Percentiles rank a stretch among this genome's conserved stretches.
Evolutionary conservation across 2,113 vertebrate species (phyloP).

Genomic region (Xiphophorus hellerii): DNA sequence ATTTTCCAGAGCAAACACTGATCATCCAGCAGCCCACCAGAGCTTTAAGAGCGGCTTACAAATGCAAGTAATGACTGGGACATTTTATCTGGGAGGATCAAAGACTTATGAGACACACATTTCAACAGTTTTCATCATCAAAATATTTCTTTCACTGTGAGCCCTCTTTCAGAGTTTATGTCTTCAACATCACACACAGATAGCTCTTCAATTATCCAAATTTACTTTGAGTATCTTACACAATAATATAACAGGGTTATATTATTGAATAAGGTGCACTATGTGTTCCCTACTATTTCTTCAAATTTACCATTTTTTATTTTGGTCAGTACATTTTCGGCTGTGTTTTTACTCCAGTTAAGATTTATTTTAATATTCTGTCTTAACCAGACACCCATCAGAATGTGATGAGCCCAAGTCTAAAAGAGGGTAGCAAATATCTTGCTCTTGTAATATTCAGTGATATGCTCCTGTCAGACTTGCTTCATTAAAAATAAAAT

Average conservation of each 20-base stretch:
- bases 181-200: not conserved
- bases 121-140: conserved; percentile 34
- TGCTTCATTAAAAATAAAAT: not conserved
- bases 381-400: not conserved
- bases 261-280: not conserved
- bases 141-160: not conserved
- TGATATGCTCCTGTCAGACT: not conserved
- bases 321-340: not conserved
- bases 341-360: not conserved
- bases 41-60: conserved; percentile 30
- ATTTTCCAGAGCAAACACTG: conserved; percentile 50
- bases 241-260: not conserved
- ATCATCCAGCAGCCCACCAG: conserved; percentile 29
- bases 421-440: not conserved
- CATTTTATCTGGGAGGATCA: conserved; percentile 9
- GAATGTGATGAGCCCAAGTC: not conserved
- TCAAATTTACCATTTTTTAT: not conserved
- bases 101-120: conserved; percentile 1
- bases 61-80: conserved; percentile 12
- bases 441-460: not conserved
- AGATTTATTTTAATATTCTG: not conserved
- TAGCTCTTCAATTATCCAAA: not conserved
- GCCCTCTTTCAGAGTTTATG: not conserved
- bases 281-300: not conserved
- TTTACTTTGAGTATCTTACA: not conserved